Percentiles rank a stretch among this genome's conserved stretches.
Evolutionary conservation across 2,113 vertebrate species (phyloP).

Genomic region (Cynoglossus semilaevis): DNA sequence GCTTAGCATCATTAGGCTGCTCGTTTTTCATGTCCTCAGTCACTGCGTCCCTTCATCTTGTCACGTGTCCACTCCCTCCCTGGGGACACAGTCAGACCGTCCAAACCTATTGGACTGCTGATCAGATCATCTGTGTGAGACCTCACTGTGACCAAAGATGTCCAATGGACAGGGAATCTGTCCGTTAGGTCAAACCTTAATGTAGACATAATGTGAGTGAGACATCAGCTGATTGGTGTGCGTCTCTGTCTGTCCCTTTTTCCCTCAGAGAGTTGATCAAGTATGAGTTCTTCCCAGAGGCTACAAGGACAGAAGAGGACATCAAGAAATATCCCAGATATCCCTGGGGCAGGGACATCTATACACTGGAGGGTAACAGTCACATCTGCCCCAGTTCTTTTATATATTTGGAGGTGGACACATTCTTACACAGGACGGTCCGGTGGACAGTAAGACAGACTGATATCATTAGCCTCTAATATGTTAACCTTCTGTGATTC

Average conservation of each 20-base stretch:
- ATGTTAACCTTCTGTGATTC: neutral
- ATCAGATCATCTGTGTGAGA: no score
- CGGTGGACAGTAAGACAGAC: no score
- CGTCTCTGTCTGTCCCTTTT: slow-evolving; percentile 3
- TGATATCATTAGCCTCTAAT: no score
- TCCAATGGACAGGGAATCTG: no score
- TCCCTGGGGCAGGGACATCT: slow-evolving; percentile 97
- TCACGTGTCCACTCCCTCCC: no score
- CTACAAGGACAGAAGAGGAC: slow-evolving; percentile 90
- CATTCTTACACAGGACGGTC: neutral
- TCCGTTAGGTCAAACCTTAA: no score
- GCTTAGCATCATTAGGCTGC: no score
- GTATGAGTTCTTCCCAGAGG: slow-evolving; percentile 98
- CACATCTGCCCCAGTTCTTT: neutral
- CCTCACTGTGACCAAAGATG: no score
- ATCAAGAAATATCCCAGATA: slow-evolving; percentile 89
- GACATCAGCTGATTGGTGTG: neutral
- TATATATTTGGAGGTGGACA: neutral
- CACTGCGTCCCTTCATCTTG: no score
- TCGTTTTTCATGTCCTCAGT: neutral
- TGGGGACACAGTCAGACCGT: neutral
- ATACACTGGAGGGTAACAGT: slow-evolving; percentile 90
- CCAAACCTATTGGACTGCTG: no score
- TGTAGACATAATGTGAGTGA: neutral
- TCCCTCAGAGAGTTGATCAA: slow-evolving; percentile 90